Evolutionary conservation across 92 coral and sea anemone genomes (phyloP).

Genomic region (Porites cylindrica): DNA sequence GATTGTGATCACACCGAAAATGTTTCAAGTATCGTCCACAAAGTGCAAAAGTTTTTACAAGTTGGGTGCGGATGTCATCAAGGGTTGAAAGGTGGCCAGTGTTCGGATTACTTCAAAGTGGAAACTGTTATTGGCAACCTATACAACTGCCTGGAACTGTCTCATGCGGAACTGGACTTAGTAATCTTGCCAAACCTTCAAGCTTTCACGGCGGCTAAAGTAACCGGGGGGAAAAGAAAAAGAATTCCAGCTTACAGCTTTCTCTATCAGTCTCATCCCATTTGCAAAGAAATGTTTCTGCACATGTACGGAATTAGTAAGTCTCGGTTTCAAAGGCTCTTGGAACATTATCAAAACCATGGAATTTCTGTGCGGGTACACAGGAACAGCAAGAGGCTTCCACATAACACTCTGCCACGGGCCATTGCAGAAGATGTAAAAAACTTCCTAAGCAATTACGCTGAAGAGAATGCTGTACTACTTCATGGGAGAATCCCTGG

Average conservation of each 20-base stretch:
- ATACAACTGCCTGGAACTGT: constrained; percentile 62
- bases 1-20: constrained; percentile 8
- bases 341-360: constrained; percentile 57
- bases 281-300: constrained; percentile 67
- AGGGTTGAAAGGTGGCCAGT: constrained; percentile 6
- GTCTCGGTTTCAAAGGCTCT: constrained; percentile 69
- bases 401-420: constrained; percentile 13
- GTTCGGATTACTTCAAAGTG: not conserved
- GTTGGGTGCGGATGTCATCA: constrained; percentile 17
- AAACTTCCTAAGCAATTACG: constrained; percentile 51
- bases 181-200: constrained; percentile 65
- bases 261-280: constrained; percentile 51
- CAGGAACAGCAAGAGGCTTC: constrained; percentile 54
- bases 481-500: constrained; percentile 29
- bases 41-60: constrained; percentile 7
- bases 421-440: constrained; percentile 44
- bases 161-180: constrained; percentile 65
- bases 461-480: constrained; percentile 53
- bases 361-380: constrained; percentile 60
- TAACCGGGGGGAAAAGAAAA: constrained; percentile 58
- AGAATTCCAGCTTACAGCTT: constrained; percentile 39
- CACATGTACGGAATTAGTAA: constrained; percentile 65
- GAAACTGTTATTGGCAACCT: constrained; percentile 34
- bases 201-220: constrained; percentile 61
- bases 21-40: not conserved